Conservation (phyloP, 2,888 invertebrate genomes). For the Leuctra nigra region DNA sequence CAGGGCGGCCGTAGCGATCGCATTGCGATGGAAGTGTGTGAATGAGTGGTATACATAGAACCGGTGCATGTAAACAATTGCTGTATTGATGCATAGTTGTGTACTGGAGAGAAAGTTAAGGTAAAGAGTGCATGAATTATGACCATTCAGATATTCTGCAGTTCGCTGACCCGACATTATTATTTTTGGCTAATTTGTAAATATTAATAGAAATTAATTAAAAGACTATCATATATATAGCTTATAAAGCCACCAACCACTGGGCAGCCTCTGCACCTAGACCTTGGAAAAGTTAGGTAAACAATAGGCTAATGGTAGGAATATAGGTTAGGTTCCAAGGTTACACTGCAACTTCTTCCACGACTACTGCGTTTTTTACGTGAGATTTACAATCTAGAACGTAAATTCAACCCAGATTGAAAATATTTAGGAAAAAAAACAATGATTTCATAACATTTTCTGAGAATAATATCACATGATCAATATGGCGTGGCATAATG, state of each 20-base stretch:
- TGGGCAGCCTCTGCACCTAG: no score
- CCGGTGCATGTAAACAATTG: conserved; percentile 98
- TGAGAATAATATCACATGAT: conserved; percentile 28
- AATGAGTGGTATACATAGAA: conserved; percentile 99
- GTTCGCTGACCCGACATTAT: no score
- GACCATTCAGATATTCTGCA: no score
- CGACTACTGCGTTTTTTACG: no score
- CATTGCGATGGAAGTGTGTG: conserved; percentile 88
- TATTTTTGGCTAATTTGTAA: no score
- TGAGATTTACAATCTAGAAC: background rate
- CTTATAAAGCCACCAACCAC: no score
- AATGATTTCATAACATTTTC: background rate
- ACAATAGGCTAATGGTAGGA: background rate
- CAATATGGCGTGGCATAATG: conserved; percentile 31
- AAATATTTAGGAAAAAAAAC: background rate
- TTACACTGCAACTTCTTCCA: no score
- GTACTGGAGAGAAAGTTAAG: no score
- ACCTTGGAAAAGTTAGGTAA: conserved; percentile 1
- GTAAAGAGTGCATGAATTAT: conserved; percentile 33
- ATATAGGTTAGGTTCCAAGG: background rate
- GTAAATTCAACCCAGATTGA: no score
- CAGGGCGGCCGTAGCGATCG: conserved; percentile 88
- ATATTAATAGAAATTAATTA: no score
- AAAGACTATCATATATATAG: no score
- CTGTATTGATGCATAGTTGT: conserved; percentile 96